A percentile compares a stretch with the other conserved stretches of the same genome.
Conservation (phyloP, 2,888 invertebrate genomes). For the Drosophila tripunctata region DNA sequence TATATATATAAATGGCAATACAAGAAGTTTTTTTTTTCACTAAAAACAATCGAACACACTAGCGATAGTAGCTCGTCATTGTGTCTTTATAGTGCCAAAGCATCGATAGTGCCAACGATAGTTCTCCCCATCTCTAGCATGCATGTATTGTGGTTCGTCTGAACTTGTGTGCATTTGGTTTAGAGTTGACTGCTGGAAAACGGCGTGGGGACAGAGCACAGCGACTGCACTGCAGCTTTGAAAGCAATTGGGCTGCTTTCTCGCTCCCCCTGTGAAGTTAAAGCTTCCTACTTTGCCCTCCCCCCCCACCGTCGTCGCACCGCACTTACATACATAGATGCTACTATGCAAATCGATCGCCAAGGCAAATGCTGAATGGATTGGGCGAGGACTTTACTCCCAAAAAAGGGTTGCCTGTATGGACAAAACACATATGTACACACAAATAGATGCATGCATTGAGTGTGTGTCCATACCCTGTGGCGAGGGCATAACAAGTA, state of each 20-base stretch:
- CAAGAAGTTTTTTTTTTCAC: no score
- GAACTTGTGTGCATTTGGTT: constrained; percentile 3
- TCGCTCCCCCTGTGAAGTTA: constrained; percentile 1
- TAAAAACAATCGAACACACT: no score
- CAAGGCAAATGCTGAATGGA: constrained; percentile 35
- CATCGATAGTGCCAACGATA: no score
- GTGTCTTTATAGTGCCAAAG: no score
- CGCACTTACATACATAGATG: no score
- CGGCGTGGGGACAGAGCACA: constrained; percentile 27
- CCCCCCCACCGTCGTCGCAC: background rate
- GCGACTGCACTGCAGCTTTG: constrained; percentile 37
- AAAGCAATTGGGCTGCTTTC: background rate
- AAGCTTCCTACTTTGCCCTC: background rate
- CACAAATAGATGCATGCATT: background rate
- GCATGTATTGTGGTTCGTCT: constrained; percentile 1
- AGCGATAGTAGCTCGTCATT: no score
- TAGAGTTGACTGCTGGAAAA: constrained; percentile 20
- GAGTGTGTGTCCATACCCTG: no score
- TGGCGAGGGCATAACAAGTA: no score
- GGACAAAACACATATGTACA: background rate
- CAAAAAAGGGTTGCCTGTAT: constrained; percentile 6
- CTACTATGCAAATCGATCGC: constrained; percentile 43
- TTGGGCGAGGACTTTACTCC: constrained; percentile 14
- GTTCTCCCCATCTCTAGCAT: no score
- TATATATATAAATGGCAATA: no score